Evolutionary conservation across 2,113 vertebrate genomes (phyloP), one percentile per base, ranked within the genome.

Genomic region (Pyrgilauda ruficollis): DNA sequence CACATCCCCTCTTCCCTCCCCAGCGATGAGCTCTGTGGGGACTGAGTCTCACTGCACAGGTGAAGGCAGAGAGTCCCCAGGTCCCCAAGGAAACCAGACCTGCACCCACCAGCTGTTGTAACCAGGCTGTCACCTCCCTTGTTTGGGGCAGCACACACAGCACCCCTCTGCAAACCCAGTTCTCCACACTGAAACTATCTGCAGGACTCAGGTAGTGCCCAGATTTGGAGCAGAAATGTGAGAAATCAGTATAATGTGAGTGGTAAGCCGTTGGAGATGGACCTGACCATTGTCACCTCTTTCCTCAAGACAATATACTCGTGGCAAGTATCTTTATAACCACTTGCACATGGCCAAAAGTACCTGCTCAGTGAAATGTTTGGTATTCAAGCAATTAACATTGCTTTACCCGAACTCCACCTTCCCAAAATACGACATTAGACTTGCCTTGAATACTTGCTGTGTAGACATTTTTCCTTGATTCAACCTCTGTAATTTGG

Each of bases 401-500:
- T 52, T 19, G 13, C 30, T 63, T 85, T 39, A 62, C 30, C 41
- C 47, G 67, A 68, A 21, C 19, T 15, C 35, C 27, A 44, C 6
- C 33, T 21, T 76, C 18, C 23, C 58, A 26, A 59, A 26, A 17
- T 13, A 84, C 33, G 10, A 18, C 31, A 26, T 43, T 3, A 18
- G 63, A 8, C 23, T 44, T 37, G 20, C 24, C 59, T 56, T 50
- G 20, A 6, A 27, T 97, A 99, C 98, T 98, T 61, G 98, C 96
- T 61, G 50, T 27, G 80, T 98, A 99, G 3, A 97, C 66, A 1
- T 64, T 88, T 84, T 94, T 97, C 95, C 96, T 97, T 0, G 99
- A 98, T 23, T 96, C 72, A 11, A 99, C 85, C 24, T 99, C 97
- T 11, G 98, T 98, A 47, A 99, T 81, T 41, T 92, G 97, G 55